phyloP scores from a whole-genome alignment of 2,888 invertebrate genomes.

The Gandaritis pyraliata region DNA sequence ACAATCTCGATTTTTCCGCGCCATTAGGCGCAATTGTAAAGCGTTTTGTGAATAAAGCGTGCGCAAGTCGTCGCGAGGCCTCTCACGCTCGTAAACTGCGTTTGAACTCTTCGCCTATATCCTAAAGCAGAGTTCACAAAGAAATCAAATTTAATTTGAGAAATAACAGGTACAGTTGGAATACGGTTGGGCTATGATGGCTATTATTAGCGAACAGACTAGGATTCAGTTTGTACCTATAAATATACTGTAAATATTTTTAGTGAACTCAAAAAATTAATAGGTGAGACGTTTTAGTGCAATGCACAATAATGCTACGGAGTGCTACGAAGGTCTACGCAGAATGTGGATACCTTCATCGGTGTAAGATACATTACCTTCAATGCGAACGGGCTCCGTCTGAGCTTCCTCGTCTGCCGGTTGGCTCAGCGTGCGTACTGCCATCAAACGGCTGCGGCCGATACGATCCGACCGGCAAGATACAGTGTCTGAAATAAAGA shows the following conservation, averaged over 20 bases:
- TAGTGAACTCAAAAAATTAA: too few species aligned
- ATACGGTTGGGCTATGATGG: too few species aligned
- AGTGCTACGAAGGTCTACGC: constrained; percentile 5
- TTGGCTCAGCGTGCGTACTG: constrained; percentile 46
- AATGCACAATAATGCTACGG: constrained; percentile 2
- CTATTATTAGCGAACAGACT: neutral
- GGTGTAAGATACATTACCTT: constrained; percentile 12
- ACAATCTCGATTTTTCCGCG: constrained; percentile 54
- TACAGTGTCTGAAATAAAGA: neutral
- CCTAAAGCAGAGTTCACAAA: constrained; percentile 24
- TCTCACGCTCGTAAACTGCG: constrained; percentile 36
- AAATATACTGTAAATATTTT: too few species aligned
- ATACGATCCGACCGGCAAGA: constrained; percentile 39
- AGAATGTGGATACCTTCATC: neutral
- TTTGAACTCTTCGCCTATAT: constrained; percentile 29
- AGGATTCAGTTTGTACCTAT: too few species aligned
- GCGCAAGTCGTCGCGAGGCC: constrained; percentile 43
- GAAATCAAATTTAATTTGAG: neutral
- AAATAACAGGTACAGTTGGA: too few species aligned
- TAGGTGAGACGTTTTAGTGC: too few species aligned
- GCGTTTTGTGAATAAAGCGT: constrained; percentile 47
- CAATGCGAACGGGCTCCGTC: constrained; percentile 28
- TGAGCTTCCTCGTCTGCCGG: constrained; percentile 45
- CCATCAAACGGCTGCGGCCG: constrained; percentile 50
- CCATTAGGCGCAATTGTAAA: constrained; percentile 59